Percentiles rank a stretch among this genome's conserved stretches.
These are phyloP conservation scores for mouse (Mus musculus) DNA, from an alignment of 2,113 vertebrate species.

Conservation along the genomic window DNA sequence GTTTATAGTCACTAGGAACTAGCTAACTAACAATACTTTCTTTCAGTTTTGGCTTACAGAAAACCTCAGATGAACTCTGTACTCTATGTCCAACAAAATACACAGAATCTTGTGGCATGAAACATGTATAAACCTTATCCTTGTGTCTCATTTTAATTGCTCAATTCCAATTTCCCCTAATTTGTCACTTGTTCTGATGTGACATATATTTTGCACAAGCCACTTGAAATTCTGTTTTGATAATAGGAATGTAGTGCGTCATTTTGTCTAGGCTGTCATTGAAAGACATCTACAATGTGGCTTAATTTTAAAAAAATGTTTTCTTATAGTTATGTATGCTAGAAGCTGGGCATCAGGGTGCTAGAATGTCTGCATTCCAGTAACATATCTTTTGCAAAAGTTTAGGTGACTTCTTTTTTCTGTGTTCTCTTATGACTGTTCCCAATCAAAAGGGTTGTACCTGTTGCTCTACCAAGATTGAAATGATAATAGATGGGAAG, in stretches of 20 bases:
- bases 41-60: slow-evolving; percentile 26
- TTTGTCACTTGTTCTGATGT: background rate
- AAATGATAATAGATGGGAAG: background rate
- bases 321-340: background rate
- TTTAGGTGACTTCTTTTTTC: background rate
- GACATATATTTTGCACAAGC: background rate
- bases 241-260: background rate
- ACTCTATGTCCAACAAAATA: background rate
- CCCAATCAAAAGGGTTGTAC: background rate
- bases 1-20: background rate
- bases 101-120: background rate
- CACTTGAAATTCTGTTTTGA: background rate
- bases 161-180: background rate
- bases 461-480: background rate
- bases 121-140: background rate
- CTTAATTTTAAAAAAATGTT: background rate
- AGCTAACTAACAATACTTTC: background rate
- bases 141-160: background rate
- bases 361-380: background rate
- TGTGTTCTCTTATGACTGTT: background rate
- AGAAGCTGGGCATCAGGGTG: background rate
- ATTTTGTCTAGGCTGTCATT: background rate
- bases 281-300: background rate
- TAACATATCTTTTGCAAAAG: background rate
- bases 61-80: background rate